Evolutionary conservation across 2,797 vertebrate species (phyloP).

Genomic region (Sebastes cheni): DNA sequence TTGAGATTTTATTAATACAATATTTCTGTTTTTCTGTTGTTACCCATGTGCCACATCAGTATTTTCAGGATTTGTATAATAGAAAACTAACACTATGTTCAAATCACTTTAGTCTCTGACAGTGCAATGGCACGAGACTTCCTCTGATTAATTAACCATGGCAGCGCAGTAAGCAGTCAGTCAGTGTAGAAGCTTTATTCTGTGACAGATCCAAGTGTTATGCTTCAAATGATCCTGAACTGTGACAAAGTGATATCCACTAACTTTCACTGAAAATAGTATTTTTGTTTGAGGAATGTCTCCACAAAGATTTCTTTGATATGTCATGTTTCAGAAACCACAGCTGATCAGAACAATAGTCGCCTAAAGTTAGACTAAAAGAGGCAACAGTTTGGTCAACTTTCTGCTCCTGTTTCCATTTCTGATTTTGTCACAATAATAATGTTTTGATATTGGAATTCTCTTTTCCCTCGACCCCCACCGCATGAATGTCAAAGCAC

Average conservation of each 20-base stretch:
- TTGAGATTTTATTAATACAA: neutral
- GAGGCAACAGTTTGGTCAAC: neutral
- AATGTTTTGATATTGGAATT: neutral
- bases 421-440: neutral
- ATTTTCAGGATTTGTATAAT: neutral
- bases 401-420: neutral
- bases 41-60: neutral
- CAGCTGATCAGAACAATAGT: neutral
- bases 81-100: neutral
- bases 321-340: neutral
- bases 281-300: neutral
- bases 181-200: neutral
- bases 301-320: neutral
- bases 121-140: neutral
- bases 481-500: neutral
- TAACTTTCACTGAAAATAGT: neutral
- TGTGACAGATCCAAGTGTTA: slow-evolving; percentile 5
- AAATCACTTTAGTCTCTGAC: neutral
- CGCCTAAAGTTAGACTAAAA: neutral
- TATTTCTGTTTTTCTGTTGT: neutral
- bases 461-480: neutral
- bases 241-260: neutral
- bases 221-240: neutral
- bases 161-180: neutral
- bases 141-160: slow-evolving; percentile 14